Conservation (phyloP, 2,888 invertebrate species). For the Brachypterus glaber region DNA sequence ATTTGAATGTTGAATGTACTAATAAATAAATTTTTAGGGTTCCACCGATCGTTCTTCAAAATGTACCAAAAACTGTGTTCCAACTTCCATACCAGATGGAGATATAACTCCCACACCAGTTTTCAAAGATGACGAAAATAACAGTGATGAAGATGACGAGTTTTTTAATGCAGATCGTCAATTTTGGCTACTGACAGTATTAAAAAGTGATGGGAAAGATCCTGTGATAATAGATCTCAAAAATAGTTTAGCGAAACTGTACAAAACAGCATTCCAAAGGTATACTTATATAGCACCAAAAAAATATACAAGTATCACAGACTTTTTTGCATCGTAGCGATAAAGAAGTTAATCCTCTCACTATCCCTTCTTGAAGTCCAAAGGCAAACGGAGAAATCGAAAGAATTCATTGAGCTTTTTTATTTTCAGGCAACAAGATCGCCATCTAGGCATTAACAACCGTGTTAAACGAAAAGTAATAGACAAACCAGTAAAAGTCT, state of each 20-base stretch:
- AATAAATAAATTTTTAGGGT: not conserved
- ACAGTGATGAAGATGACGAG: slow-evolving; percentile 23
- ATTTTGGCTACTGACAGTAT: slow-evolving; percentile 75
- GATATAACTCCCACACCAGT: slow-evolving; percentile 44
- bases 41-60: slow-evolving; percentile 36
- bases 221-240: slow-evolving; percentile 53
- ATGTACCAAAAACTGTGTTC: slow-evolving; percentile 46
- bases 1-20: no score
- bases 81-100: slow-evolving; percentile 37
- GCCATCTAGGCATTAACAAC: slow-evolving; percentile 61
- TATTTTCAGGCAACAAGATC: slow-evolving; percentile 62
- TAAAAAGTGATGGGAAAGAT: slow-evolving; percentile 47
- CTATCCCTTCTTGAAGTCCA: no score
- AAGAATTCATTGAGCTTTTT: no score
- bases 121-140: slow-evolving; percentile 24
- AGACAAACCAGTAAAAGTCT: slow-evolving; percentile 50
- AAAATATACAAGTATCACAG: no score
- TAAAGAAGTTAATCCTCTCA: no score
- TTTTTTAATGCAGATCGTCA: slow-evolving; percentile 49
- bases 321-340: no score
- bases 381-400: no score
- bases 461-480: slow-evolving; percentile 29
- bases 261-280: slow-evolving; percentile 74
- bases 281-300: no score
- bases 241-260: slow-evolving; percentile 63